These are phyloP conservation scores for Sinocyclocheilus rhinocerous DNA, from an alignment of 2,113 vertebrate genomes.

Conservation along the genomic window DNA sequence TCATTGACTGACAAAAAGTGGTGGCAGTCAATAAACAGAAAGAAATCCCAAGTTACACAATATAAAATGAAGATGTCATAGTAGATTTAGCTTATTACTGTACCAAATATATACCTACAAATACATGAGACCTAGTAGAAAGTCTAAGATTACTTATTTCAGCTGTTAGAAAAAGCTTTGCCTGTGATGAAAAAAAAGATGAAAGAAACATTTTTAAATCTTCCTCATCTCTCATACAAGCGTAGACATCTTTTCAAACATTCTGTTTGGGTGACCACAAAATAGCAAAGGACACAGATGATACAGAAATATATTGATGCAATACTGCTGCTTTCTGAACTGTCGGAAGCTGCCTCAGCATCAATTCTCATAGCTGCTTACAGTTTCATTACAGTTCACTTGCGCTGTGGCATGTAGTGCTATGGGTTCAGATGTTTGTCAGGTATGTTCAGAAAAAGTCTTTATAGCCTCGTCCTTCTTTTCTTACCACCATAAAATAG, in stretches of 20 bases:
- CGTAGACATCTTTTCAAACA: not conserved
- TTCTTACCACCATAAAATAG: not conserved
- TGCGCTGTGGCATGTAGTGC: not conserved
- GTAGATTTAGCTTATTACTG: not conserved
- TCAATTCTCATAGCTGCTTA: not conserved
- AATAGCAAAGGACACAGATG: slow-evolving; percentile 17
- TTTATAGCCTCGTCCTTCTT: not conserved
- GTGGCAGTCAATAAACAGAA: not conserved
- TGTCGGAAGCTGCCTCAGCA: not conserved
- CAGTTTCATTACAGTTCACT: not conserved
- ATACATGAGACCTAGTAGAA: not conserved
- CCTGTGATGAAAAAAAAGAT: not conserved
- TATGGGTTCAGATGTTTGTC: slow-evolving; percentile 13
- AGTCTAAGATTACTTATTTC: not conserved
- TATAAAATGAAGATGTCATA: not conserved
- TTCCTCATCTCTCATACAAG: not conserved
- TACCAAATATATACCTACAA: not conserved
- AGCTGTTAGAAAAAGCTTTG: not conserved
- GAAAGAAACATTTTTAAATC: not conserved
- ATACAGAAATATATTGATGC: not conserved
- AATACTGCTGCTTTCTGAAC: not conserved
- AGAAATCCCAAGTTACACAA: not conserved
- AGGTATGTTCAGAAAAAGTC: not conserved
- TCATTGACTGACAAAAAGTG: not conserved
- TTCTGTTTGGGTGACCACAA: not conserved